Evolutionary conservation across 2,888 invertebrate species (phyloP).

Genomic region (Anticlea derivata): DNA sequence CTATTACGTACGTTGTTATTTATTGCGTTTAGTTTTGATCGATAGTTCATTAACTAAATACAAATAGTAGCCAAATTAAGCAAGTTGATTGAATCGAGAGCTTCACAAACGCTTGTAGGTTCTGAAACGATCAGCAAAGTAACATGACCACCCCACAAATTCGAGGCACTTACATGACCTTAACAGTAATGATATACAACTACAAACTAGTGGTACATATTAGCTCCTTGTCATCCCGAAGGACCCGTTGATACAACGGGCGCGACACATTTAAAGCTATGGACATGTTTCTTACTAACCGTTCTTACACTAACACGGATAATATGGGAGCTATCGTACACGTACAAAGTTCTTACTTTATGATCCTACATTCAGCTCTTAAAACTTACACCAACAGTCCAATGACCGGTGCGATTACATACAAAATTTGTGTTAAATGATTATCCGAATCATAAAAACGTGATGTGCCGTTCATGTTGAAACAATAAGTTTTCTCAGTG

Average conservation of each 20-base stretch:
- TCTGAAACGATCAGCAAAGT: constrained; percentile 53
- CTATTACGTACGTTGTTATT: constrained; percentile 40
- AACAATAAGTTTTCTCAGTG: constrained; percentile 68
- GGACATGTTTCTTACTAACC: constrained; percentile 77
- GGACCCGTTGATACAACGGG: constrained; percentile 82
- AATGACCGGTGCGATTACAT: constrained; percentile 76
- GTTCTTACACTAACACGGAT: constrained; percentile 77
- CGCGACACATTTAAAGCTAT: constrained; percentile 82
- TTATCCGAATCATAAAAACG: constrained; percentile 71
- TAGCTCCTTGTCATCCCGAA: constrained; percentile 71
- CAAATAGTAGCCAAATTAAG: constrained; percentile 14
- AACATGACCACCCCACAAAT: constrained; percentile 74
- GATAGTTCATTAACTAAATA: constrained; percentile 2
- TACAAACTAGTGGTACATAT: constrained; percentile 76
- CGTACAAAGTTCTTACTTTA: constrained; percentile 73
- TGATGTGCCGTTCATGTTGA: constrained; percentile 70
- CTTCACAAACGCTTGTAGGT: constrained; percentile 8
- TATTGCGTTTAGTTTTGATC: constrained; percentile 33
- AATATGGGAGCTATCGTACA: constrained; percentile 76
- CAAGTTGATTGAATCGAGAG: constrained; percentile 12
- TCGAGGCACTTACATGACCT: constrained; percentile 82
- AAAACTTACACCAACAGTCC: constrained; percentile 70
- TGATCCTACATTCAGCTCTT: constrained; percentile 72
- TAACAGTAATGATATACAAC: constrained; percentile 81
- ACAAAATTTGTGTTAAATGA: constrained; percentile 78